Evolutionary conservation across 1,140 invertebrate species (phyloP), one percentile per base, ranked within the genome.

Genomic region (Drosophila tsacasi): DNA sequence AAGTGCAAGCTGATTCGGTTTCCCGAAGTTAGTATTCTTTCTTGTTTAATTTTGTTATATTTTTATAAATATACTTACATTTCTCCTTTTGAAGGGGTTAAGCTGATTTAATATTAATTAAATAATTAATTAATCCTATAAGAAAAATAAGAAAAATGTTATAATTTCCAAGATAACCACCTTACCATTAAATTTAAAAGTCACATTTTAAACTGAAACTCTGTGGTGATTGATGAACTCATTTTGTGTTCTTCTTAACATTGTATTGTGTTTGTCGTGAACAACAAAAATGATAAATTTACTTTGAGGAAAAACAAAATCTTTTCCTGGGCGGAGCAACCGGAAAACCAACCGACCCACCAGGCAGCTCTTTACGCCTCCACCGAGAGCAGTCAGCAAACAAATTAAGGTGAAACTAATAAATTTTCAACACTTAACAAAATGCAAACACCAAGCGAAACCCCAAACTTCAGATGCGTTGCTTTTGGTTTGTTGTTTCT

Each of bases 401-500:
- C 47, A 76, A 76, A 77, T 66, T 64, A 59, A 59, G 37, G 74
- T 64, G 58, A 66, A 49, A 66, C 49, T 77, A 75, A 71, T 66
- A 72, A 83, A 71, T 79, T 71, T 79, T 83, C 49, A 76, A 69
- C 66, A 83, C 65, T 83, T 72, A 60, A 35, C 69, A 79, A 67
- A 73, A 66, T 68, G 60, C 76, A 76, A 80, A 84, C 62, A 77
- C 60, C 59, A 65, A 58, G 61, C 50, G 57, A 65, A 75, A 62
- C 49, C 59, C 42, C 42, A 62, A 63, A 77, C 72, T 64, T 65
- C 37, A 37, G 39, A 30, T 27, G 12, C 25, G 30, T 39, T 35
- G 12, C 25, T 57, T 30, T 68, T 52, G 30, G 21, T 23, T 72
- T 66, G 57, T 71, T 62, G 42, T 40, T 67, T 46, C 39, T 63